These are phyloP conservation scores for Propithecus deckenii DNA, from an alignment of 2,797 vertebrate species.

Conservation along the genomic window DNA sequence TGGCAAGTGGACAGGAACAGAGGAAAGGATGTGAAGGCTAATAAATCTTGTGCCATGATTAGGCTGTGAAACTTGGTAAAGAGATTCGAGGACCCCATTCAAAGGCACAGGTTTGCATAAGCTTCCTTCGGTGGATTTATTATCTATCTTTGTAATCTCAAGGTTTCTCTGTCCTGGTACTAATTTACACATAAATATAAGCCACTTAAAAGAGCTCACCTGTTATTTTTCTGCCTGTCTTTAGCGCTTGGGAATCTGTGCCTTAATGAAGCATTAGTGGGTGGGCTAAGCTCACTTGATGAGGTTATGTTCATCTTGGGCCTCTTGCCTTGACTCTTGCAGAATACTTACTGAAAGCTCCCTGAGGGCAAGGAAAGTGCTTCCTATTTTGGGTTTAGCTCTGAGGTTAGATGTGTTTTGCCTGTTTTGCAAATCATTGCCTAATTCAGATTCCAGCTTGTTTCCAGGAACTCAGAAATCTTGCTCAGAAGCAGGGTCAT, in stretches of 20 bases:
- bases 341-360: neutral
- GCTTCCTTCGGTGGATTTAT: slow-evolving; percentile 7
- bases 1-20: neutral
- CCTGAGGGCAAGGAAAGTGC: neutral
- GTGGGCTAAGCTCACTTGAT: neutral
- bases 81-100: neutral
- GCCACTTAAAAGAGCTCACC: neutral
- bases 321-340: neutral
- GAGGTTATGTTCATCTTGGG: neutral
- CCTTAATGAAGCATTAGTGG: neutral
- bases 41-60: neutral
- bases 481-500: neutral
- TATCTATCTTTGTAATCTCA: slow-evolving; percentile 30
- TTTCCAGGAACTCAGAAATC: neutral
- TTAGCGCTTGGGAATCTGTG: neutral
- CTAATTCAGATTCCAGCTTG: neutral
- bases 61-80: neutral
- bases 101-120: slow-evolving; percentile 35
- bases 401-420: neutral
- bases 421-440: neutral
- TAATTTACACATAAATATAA: slow-evolving; percentile 14
- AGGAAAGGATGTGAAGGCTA: neutral
- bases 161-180: slow-evolving; percentile 29
- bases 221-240: slow-evolving; percentile 24
- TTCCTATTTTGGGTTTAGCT: neutral